Evolutionary conservation across 2,888 invertebrate species (phyloP).

Genomic region (Temnothorax rugatulus): DNA sequence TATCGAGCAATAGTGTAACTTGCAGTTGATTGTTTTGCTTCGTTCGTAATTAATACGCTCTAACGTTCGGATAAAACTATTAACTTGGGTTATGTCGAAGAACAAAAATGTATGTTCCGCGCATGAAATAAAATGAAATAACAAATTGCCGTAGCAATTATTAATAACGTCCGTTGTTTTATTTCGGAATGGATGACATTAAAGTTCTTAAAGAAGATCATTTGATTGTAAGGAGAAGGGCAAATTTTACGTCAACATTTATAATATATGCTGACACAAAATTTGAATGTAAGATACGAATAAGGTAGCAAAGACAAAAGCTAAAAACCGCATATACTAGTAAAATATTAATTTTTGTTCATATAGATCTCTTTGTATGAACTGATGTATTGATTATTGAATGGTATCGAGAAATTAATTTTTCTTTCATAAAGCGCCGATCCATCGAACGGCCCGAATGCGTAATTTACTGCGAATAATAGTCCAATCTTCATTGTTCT

Average conservation of each 20-base stretch:
- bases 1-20: constrained; percentile 45
- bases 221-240: background rate
- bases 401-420: constrained; percentile 63
- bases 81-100: constrained; percentile 11
- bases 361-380: background rate
- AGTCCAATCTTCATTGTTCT: constrained; percentile 58
- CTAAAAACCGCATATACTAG: constrained; percentile 16
- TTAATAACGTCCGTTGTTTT: background rate
- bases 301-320: constrained; percentile 2
- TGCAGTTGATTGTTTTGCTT: constrained; percentile 54
- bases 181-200: background rate
- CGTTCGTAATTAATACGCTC: constrained; percentile 45
- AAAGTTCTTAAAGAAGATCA: background rate
- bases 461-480: constrained; percentile 74
- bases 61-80: constrained; percentile 37
- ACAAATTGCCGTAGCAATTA: constrained; percentile 23
- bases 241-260: background rate
- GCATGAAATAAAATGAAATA: constrained; percentile 17
- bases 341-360: background rate
- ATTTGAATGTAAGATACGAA: background rate
- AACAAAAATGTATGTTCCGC: constrained; percentile 16
- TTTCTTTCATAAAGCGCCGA: constrained; percentile 62
- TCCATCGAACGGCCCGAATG: constrained; percentile 64
- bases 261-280: background rate
- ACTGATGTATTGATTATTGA: constrained; percentile 30